Base-by-base conservation (phyloP, 1,140 invertebrate genomes). In the Zaprionus lachaisei region DNA sequence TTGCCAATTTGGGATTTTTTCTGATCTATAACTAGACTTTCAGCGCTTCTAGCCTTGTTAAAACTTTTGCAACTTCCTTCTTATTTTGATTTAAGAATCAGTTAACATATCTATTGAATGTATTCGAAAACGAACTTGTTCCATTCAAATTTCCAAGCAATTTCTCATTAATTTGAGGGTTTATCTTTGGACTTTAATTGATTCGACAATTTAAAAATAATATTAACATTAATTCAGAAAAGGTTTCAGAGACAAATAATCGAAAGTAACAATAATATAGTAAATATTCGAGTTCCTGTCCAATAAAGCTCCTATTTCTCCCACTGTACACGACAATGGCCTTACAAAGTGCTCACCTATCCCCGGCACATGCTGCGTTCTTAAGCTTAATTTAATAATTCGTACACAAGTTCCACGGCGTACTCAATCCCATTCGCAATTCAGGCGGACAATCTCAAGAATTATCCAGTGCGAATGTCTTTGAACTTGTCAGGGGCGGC, bases 341-440 rank as follows among this genome's bases (percentile, higher is more conserved):
- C 64, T 73, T 67, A 38, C 28, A 34, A 20, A 17, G 12, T 51
- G 28, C 24, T 28, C 56, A 38, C 12, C 24, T 61, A 38, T 26
- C 34, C 20, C 22, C 54, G 68, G 38, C 58, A 63, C 49, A 67
- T 62, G 55, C 63, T 17, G 54, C 22, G 49, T 31, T 57, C 22
- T 64, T 69, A 69, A 66, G 72, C 60, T 70, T 67, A 79, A 79
- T 79, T 75, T 44, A 66, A 66, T 79, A 79, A 79, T 66, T 75
- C 47, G 63, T 74, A 90, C 84, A 89, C 84, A 90, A 90, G 85
- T 85, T 89, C 68, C 72, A 73, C 63, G 28, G 41, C 71, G n/a
- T n/a, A 58, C 47, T 73, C 77, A 83, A 47, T 17, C n/a, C 6
- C 41, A 9, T 47, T 17, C 7, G 41, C 82, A 85, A 86, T 77